These are phyloP conservation scores for Bothrops jararaca DNA, from an alignment of 2,113 vertebrate genomes.

Conservation along the genomic window DNA sequence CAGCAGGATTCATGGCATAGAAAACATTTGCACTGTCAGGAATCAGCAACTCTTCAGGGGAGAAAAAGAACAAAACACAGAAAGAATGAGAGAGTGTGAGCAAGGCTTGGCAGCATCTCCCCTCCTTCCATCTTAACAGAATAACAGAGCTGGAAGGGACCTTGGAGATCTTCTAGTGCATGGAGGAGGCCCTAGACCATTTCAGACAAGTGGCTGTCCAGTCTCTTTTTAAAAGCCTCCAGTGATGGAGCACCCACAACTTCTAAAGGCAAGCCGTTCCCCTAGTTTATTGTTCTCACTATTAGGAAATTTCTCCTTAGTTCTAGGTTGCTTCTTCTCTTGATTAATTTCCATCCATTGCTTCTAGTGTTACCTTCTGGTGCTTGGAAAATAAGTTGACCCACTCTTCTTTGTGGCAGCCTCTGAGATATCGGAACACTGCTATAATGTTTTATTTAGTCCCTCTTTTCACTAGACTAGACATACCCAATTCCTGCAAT, in stretches of 20 bases:
- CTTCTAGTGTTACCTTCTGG: neutral
- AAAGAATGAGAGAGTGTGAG: neutral
- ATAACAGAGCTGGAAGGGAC: neutral
- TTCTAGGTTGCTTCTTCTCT: neutral
- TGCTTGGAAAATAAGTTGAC: neutral
- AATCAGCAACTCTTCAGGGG: slow-evolving; percentile 76
- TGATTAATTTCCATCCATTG: neutral
- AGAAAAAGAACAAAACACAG: slow-evolving; percentile 3
- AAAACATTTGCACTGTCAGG: slow-evolving; percentile 85
- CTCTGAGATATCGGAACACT: neutral
- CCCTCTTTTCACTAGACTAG: neutral
- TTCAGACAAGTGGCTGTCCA: neutral
- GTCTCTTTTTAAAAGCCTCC: neutral
- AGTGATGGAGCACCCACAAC: neutral
- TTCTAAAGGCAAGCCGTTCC: neutral
- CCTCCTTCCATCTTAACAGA: neutral
- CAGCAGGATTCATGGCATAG: slow-evolving; percentile 80
- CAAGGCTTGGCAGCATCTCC: too few relatives aligned
- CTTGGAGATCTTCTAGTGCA: neutral
- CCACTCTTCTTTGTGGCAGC: neutral
- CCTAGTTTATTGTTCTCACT: neutral
- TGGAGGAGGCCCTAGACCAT: neutral
- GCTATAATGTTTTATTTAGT: neutral
- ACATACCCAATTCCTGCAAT: neutral
- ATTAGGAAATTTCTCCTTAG: neutral